These are phyloP conservation scores for Atethmia centrago DNA, from an alignment of 2,888 invertebrate genomes.

Conservation along the genomic window DNA sequence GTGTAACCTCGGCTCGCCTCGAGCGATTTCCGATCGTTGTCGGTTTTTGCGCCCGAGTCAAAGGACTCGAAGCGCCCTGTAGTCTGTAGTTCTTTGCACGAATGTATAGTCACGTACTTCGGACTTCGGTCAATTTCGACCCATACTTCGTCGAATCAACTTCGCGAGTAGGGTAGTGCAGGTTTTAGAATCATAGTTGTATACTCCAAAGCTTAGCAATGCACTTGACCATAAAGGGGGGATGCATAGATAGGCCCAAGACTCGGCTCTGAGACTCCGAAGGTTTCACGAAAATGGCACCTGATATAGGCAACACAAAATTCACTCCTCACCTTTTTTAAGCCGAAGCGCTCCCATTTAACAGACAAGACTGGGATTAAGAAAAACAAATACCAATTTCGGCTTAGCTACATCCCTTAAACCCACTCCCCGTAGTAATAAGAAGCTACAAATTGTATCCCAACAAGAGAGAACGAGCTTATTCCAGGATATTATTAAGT, in stretches of 20 bases:
- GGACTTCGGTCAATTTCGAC: too few species aligned
- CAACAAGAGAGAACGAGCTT: conserved; percentile 54
- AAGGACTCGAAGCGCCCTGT: too few species aligned
- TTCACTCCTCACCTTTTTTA: not conserved
- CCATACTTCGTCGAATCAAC: too few species aligned
- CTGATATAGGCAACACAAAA: not conserved
- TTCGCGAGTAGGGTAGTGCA: too few species aligned
- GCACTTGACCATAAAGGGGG: too few species aligned
- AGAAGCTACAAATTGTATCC: conserved; percentile 58
- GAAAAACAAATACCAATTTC: not conserved
- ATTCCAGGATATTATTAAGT: conserved; percentile 71
- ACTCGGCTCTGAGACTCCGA: not conserved
- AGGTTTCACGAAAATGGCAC: not conserved
- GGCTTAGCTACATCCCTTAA: conserved; percentile 16
- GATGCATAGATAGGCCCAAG: not conserved
- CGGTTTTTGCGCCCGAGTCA: too few species aligned
- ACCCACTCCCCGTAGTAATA: conserved; percentile 27
- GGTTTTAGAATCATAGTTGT: not conserved
- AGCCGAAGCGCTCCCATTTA: not conserved
- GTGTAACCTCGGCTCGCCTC: too few species aligned
- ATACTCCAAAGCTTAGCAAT: not conserved
- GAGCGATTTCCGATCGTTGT: too few species aligned
- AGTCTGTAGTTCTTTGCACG: too few species aligned
- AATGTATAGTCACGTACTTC: too few species aligned
- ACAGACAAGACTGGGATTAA: not conserved